Evolutionary conservation across 2,888 invertebrate genomes (phyloP).

Genomic region (Volucella inflata): DNA sequence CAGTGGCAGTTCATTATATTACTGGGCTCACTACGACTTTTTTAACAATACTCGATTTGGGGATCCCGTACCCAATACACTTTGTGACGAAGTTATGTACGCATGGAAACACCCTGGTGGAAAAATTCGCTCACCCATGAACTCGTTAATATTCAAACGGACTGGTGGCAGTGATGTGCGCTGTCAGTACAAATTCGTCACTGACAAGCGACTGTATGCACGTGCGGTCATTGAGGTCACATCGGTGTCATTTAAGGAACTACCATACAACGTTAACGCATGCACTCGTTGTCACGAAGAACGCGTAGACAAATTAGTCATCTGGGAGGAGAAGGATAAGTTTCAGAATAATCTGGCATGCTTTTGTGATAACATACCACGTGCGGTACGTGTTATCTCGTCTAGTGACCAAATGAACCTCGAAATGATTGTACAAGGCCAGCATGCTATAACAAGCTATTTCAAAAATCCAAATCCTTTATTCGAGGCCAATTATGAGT

Average conservation of each 20-base stretch:
- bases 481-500: slow-evolving; percentile 94
- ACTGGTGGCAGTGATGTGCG: slow-evolving; percentile 90
- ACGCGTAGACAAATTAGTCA: slow-evolving; percentile 91
- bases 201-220: slow-evolving; percentile 91
- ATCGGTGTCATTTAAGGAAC: slow-evolving; percentile 93
- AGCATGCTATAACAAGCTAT: slow-evolving; percentile 93
- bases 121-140: slow-evolving; percentile 91
- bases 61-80: slow-evolving; percentile 90
- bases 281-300: slow-evolving; percentile 95
- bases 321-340: slow-evolving; percentile 91
- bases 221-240: slow-evolving; percentile 90
- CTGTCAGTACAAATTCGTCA: slow-evolving; percentile 93
- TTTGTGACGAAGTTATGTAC: slow-evolving; percentile 94
- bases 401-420: slow-evolving; percentile 92
- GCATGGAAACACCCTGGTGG: slow-evolving; percentile 93
- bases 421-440: slow-evolving; percentile 92
- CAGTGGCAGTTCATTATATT: slow-evolving; percentile 96
- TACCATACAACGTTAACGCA: slow-evolving; percentile 90
- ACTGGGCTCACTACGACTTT: slow-evolving; percentile 97
- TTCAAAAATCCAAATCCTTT: slow-evolving; percentile 93
- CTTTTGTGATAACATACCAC: slow-evolving; percentile 87
- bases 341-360: slow-evolving; percentile 88
- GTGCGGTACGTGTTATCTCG: slow-evolving; percentile 89
- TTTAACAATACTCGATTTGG: slow-evolving; percentile 95
- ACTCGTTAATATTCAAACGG: slow-evolving; percentile 93